Evolutionary conservation across 1,140 invertebrate species (phyloP).

Genomic region (Triops longicaudatus): DNA sequence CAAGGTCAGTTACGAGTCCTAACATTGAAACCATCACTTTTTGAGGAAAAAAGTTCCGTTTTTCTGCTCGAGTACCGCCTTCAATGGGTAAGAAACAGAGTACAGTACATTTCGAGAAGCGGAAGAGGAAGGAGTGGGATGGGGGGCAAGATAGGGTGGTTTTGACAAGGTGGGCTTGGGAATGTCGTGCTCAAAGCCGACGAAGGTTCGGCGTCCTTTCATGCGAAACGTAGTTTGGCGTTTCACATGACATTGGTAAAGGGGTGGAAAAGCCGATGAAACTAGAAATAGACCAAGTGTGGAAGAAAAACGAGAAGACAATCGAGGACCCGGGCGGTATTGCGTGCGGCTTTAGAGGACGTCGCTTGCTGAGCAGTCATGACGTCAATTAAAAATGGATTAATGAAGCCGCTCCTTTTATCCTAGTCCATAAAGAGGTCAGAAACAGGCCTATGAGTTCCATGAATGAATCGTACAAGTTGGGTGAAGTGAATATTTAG

Average conservation of each 20-base stretch:
- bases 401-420: not conserved
- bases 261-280: not conserved
- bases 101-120: too few species aligned
- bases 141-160: not conserved
- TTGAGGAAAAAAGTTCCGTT: too few species aligned
- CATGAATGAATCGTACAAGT: too few species aligned
- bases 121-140: not conserved
- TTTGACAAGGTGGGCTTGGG: not conserved
- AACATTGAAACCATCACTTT: too few species aligned
- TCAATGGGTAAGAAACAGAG: too few species aligned
- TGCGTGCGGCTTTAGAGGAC: not conserved
- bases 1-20: too few species aligned
- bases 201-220: conserved; percentile 7
- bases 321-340: not conserved
- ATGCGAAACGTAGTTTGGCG: conserved; percentile 7
- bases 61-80: too few species aligned
- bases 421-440: not conserved
- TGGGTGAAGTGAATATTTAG: not conserved
- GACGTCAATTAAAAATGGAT: conserved; percentile 8
- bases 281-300: not conserved
- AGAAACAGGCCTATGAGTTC: not conserved
- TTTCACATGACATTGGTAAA: conserved; percentile 12
- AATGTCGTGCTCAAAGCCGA: not conserved
- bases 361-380: conserved; percentile 1
- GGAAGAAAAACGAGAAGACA: not conserved